Evolutionary conservation across 2,113 vertebrate species (phyloP).

Genomic region (Anolis sagrei): DNA sequence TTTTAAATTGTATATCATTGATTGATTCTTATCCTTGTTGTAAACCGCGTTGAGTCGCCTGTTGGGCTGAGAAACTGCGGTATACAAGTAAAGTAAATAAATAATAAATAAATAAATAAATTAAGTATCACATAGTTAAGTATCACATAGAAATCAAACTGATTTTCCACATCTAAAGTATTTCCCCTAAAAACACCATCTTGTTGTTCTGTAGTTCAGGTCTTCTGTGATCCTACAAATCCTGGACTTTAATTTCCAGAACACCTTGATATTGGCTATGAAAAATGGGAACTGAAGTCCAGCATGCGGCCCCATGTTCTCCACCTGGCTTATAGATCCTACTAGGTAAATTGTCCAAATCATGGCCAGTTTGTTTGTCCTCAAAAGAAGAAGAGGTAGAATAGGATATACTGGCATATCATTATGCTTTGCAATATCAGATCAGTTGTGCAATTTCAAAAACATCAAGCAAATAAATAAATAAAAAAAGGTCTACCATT

Average conservation of each 20-base stretch:
- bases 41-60: too few species aligned
- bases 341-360: too few species aligned
- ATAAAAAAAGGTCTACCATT: background rate
- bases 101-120: too few species aligned
- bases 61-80: too few species aligned
- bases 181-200: background rate
- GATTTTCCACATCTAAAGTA: background rate
- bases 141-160: background rate
- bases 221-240: background rate
- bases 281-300: background rate
- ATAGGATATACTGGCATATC: too few species aligned
- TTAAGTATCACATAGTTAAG: too few species aligned
- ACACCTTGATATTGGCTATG: background rate
- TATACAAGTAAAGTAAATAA: too few species aligned
- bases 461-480: background rate
- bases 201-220: background rate
- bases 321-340: background rate
- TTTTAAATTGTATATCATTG: too few species aligned
- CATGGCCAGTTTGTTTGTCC: background rate
- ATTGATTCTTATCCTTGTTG: too few species aligned
- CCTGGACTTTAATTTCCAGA: background rate
- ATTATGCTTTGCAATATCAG: too few species aligned
- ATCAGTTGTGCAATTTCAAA: too few species aligned
- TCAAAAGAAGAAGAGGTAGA: background rate
- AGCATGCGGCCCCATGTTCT: background rate